These are phyloP conservation scores for Dendrocincla tyrannina DNA, from an alignment of 2,797 vertebrate species.

Conservation along the genomic window DNA sequence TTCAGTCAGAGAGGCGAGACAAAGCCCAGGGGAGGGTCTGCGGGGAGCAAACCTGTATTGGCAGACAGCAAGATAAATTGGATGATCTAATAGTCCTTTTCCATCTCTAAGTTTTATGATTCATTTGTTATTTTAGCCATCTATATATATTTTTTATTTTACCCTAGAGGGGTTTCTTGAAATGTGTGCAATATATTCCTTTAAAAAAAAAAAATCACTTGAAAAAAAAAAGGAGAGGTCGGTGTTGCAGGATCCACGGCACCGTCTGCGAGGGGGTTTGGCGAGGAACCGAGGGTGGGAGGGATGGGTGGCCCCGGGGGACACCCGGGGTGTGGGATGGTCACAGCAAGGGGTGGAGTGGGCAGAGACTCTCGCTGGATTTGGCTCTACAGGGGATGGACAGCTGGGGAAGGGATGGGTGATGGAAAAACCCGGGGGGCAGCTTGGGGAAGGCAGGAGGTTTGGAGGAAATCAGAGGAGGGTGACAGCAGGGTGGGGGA, in stretches of 20 bases:
- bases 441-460: background rate
- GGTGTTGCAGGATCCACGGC: background rate
- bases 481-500: background rate
- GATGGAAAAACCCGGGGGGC: background rate
- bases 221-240: background rate
- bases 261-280: background rate
- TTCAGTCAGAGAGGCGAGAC: constrained; percentile 44
- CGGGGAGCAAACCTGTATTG: constrained; percentile 38
- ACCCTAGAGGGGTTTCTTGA: constrained; percentile 60
- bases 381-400: background rate
- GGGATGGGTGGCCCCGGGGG: background rate
- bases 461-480: background rate
- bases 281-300: rapidly evolving
- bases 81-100: constrained; percentile 69
- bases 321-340: background rate
- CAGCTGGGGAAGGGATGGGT: background rate
- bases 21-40: constrained; percentile 45
- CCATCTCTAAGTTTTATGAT: constrained; percentile 65
- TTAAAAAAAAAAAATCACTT: background rate
- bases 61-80: constrained; percentile 59
- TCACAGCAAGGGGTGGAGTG: background rate
- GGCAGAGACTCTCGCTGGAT: rapidly evolving
- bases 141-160: constrained; percentile 67
- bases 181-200: constrained; percentile 50
- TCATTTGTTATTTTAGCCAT: constrained; percentile 73